Conservation (phyloP, 1,140 invertebrate genomes). For the Varroa destructor region DNA sequence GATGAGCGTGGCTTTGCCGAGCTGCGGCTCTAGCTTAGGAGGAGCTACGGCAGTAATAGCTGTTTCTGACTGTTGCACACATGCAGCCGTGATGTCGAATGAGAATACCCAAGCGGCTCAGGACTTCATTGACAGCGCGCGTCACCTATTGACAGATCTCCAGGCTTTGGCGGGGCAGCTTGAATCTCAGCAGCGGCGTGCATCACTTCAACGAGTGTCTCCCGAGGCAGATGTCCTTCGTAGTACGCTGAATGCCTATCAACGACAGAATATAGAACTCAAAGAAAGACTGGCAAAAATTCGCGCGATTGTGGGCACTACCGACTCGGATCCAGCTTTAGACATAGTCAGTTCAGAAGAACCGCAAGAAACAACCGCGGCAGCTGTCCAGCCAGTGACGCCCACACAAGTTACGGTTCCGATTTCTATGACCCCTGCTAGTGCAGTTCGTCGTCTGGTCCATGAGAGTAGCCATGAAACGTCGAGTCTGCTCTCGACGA, state of each 20-base stretch:
- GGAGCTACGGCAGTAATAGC: too few relatives aligned
- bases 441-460: neutral
- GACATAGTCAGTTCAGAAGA: too few relatives aligned
- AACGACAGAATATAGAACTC: conserved; percentile 53
- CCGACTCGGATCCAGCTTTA: too few relatives aligned
- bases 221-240: conserved; percentile 41
- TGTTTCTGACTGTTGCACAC: neutral
- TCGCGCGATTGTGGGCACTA: conserved; percentile 39
- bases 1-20: conserved; percentile 1
- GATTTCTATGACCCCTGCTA: neutral
- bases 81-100: neutral
- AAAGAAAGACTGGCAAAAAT: conserved; percentile 52
- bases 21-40: neutral
- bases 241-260: conserved; percentile 40
- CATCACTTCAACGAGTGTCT: neutral
- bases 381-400: neutral
- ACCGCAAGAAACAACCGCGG: neutral
- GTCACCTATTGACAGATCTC: neutral
- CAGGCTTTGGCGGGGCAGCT: conserved; percentile 4
- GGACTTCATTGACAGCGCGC: neutral
- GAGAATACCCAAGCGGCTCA: neutral
- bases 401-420: neutral
- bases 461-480: conserved; percentile 41
- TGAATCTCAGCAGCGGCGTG: conserved; percentile 9
- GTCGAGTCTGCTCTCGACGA: conserved; percentile 61